These are phyloP conservation scores for Anomalospiza imberbis DNA, from an alignment of 2,797 vertebrate genomes.

Conservation along the genomic window DNA sequence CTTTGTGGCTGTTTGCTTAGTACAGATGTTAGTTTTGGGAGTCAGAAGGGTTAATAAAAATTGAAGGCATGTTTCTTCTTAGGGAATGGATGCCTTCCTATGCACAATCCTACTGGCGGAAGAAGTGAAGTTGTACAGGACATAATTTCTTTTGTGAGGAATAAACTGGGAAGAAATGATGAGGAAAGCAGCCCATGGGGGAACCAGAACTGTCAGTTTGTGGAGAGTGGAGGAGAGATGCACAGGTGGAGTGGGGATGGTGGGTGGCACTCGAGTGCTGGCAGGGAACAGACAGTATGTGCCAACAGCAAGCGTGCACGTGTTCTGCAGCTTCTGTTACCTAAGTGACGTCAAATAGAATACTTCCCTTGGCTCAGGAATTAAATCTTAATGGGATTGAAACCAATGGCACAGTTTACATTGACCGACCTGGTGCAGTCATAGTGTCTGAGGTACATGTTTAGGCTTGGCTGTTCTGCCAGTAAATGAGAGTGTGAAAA, in stretches of 20 bases:
- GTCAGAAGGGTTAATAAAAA: neutral
- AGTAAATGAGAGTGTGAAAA: neutral
- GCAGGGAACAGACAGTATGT: neutral
- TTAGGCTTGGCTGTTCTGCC: neutral
- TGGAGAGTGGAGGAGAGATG: neutral
- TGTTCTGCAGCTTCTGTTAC: neutral
- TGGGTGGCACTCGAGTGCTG: neutral
- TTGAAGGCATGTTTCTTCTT: neutral
- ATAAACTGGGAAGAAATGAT: neutral
- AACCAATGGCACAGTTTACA: neutral
- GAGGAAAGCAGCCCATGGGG: neutral
- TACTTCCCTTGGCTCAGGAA: neutral
- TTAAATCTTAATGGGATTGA: neutral
- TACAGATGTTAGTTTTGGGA: neutral
- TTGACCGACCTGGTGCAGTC: neutral
- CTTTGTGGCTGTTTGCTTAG: neutral
- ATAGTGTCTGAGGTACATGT: neutral
- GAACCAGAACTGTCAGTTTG: neutral
- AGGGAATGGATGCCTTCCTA: neutral
- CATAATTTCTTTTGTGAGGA: neutral
- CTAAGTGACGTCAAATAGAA: neutral
- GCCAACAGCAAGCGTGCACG: neutral
- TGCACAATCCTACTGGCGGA: fast-evolving
- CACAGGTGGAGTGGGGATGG: neutral
- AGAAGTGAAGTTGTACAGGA: neutral